Evolutionary conservation across 2,113 vertebrate genomes (phyloP), one percentile per base, ranked within the genome.

Genomic region (Turdus rufiventris): DNA sequence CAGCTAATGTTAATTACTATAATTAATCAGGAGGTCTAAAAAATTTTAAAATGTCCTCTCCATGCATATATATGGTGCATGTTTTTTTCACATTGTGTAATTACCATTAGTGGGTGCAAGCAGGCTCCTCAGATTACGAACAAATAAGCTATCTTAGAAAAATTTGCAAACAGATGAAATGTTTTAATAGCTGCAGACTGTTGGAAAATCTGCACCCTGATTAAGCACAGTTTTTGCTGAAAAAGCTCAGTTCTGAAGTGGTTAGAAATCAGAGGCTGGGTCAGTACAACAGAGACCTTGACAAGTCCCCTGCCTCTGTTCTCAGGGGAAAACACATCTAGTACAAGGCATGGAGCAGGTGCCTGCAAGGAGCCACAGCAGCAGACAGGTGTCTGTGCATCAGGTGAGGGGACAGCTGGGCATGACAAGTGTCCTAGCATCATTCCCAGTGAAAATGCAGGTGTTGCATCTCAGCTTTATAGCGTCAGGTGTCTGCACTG

Each of bases 1-100:
- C 79, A 90, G 72, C 43, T 88, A 82, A 90, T 82, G 77, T 66
- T 93, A 94, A 96, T 95, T 92, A 89, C 61, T 89, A 38, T 89
- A 95, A 92, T 92, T 13, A 19, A 92, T 89, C 65, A 75, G 25
- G 23, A 79, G 92, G 73, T 81, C 91, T 53, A 89, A 79, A 89
- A 93, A 61, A 29, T 2, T 40, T 3, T 1, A 57, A 82, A 58
- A 73, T 51, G 9, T 42, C n/a, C 51, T 71, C 45, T 91, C 36
- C 16, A 1, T 56, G 31, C 72, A 51, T 86, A 43, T 87, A 84
- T 91, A 86, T 80, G 61, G 12, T 70, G 20, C 48, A 61, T 24
- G 56, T 8, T 53, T 83, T 87, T 92, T 89, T 81, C 85, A 63
- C 21, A 42, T 77, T 53, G 8, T 68, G 17, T 53, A 86, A 90